Evolutionary conservation across 1,140 invertebrate genomes (phyloP), one percentile per base, ranked within the genome.

Genomic region (Lethrus apterus): DNA sequence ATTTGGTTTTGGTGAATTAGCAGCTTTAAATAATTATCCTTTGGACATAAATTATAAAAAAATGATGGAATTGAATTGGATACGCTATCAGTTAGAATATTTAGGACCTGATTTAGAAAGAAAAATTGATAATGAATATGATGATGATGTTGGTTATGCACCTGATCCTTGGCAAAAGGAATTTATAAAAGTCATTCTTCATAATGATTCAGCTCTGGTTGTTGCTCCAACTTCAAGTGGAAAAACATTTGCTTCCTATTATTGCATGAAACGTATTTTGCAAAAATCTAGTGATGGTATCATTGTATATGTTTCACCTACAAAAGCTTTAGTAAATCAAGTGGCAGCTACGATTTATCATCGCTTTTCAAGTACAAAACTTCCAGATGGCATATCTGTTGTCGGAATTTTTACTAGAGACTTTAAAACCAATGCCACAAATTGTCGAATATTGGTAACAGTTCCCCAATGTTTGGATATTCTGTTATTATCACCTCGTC

Each of bases 211-310:
- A 8, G 55, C 50, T 0, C 15, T 57, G 10, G 48, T 57, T 11
- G 55, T 55, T 11, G 53, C 55, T 15, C 55, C 55, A 2, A 57
- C 55, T 7, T 57, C 55, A 23, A 56, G 53, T 18, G 55, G 55
- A n/a, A 57, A 57, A 44, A 57, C 55, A 2, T 57, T 56, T 40
- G 55, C 55, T 13, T 46, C 50, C 1, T 57, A 57, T 40, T 57
- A 57, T 33, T 57, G 55, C 18, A 57, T 57, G 55, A 47, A 57
- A 43, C 44, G 44, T 21, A 51, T 57, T 21, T 43, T 57, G 26
- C 15, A 41, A 34, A 45, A 53, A 34, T 36, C 41, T 30, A 33
- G 43, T 18, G 53, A 57, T 44, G 55, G 52, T 26, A 24, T 53
- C 20, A 50, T 53, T 13, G 51, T 57, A n/a, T 57, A 57, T 35